Base-by-base conservation (phyloP, 2,888 invertebrate genomes). In the Cheiracanthium punctorium region DNA sequence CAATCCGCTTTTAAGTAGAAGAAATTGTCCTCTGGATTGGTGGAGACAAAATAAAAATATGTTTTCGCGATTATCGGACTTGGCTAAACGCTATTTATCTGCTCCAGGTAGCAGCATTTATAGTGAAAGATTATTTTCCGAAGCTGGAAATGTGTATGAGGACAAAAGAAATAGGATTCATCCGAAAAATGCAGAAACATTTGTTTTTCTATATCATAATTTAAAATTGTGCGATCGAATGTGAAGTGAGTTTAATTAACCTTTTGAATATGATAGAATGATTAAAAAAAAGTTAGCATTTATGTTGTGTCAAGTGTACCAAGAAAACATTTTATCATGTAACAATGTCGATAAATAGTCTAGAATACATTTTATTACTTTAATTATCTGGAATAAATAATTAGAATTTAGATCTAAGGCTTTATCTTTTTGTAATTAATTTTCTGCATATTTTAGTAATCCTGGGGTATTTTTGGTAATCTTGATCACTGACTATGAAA, bases 21-120 rank as follows among this genome's bases (percentile, higher is more conserved):
- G 5, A 20, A 52, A 52, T 17, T 52, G n/a, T 52, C 52, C 52
- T 8, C 14, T 20, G 17, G 52, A 52, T 52, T 52, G 52, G 52
- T 52, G 52, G 52, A 52, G 20, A 52, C 8, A 52, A 52, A 10
- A 52, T 52, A 52, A 52, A 52, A 52, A 52, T 8, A 52, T 17
- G 14, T 52, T 52, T 52, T 17, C 14, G 4, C 5, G 52, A 52
- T 52, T 52, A 52, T 52, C 52, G 17, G 52, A 10, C 52, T 10
- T 52, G 52, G 52, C 52, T 17, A 52, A 52, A 52, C 52, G 20
- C 52, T 52, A 52, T 52, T 52, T 52, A 52, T 52, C 52, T 52
- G 52, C 52, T 52, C 52, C 52, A n/a, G 52, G 52, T 52, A 52
- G 52, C 52, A 52, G 52, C 52, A 52, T 52, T 8, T 52, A 52